Conservation (phyloP, 2,797 vertebrate species). For the Acrossocheilus wenchowensis region DNA sequence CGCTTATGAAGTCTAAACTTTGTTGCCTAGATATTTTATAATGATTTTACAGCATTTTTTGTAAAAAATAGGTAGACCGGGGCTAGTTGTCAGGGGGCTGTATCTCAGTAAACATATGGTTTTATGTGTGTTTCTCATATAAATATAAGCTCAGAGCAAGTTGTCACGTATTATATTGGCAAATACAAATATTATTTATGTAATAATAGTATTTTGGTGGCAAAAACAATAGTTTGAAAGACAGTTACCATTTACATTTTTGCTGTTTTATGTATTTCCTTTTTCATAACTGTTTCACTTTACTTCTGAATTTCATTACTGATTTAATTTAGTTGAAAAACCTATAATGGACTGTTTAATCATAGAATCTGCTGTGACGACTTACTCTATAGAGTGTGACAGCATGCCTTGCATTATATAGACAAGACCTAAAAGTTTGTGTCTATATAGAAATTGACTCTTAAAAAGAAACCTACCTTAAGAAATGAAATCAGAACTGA, state of each 20-base stretch:
- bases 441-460: no score
- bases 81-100: neutral
- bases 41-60: neutral
- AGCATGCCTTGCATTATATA: neutral
- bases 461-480: neutral
- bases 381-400: neutral
- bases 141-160: neutral
- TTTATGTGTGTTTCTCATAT: neutral
- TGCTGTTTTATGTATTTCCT: neutral
- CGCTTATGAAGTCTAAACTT: neutral
- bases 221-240: neutral
- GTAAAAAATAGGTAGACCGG: neutral
- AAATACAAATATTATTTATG: neutral
- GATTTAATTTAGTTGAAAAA: neutral
- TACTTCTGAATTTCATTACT: neutral
- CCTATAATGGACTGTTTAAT: neutral
- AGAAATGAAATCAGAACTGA: neutral
- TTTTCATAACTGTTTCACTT: neutral
- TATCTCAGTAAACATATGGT: neutral
- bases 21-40: neutral
- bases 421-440: neutral
- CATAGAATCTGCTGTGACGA: neutral
- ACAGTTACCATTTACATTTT: neutral
- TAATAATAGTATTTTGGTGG: neutral
- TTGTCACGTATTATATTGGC: neutral